A percentile compares a stretch with the other conserved stretches of the same genome.
Conservation (phyloP, 2,888 invertebrate species). For the Phrixothrix hirtus region DNA sequence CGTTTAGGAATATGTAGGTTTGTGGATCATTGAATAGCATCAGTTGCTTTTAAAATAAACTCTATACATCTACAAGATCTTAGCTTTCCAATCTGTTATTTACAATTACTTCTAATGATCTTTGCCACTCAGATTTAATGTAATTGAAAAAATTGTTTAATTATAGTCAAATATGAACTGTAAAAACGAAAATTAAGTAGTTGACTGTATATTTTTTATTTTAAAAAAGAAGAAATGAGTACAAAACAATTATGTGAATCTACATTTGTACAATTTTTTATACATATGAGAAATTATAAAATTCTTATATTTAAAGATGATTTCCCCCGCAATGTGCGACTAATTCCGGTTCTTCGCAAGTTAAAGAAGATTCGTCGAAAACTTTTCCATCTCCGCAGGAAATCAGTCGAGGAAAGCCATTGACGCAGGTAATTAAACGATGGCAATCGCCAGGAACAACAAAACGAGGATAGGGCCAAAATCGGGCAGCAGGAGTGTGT, state of each 20-base stretch:
- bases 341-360: slow-evolving; percentile 78
- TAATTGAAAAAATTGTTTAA: too few species aligned
- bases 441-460: slow-evolving; percentile 86
- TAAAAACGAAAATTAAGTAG: too few species aligned
- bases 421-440: slow-evolving; percentile 87
- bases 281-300: not conserved
- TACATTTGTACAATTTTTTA: not conserved
- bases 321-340: slow-evolving; percentile 51
- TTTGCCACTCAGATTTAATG: too few species aligned
- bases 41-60: slow-evolving; percentile 34
- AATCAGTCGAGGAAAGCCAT: slow-evolving; percentile 84
- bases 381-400: slow-evolving; percentile 86
- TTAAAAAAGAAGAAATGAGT: too few species aligned
- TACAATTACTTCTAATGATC: slow-evolving; percentile 21
- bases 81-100: slow-evolving; percentile 31
- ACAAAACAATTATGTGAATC: too few species aligned
- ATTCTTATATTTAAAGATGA: slow-evolving; percentile 26
- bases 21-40: slow-evolving; percentile 34
- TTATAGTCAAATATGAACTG: too few species aligned
- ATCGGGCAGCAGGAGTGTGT: slow-evolving; percentile 79
- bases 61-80: slow-evolving; percentile 32
- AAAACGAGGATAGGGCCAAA: slow-evolving; percentile 92
- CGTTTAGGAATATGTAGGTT: slow-evolving; percentile 31
- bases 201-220: too few species aligned
- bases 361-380: slow-evolving; percentile 80